Evolutionary conservation across 2,113 vertebrate species (phyloP), one percentile per base, ranked within the genome.

Genomic region (Xenotilapia leptura): DNA sequence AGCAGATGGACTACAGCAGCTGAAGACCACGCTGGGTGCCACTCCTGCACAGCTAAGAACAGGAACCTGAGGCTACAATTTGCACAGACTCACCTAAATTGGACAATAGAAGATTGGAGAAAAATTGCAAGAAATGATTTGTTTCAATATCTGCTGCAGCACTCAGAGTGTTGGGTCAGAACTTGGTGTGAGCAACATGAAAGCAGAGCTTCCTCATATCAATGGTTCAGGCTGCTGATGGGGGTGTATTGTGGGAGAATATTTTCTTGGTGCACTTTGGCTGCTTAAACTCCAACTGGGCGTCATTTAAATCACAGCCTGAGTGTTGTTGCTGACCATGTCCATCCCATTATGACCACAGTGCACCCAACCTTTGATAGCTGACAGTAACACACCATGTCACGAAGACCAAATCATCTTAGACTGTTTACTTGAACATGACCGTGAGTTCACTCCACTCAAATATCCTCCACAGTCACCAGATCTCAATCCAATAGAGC

Each of bases 121-220:
- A 60, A 33, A 33, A 33, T 19, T 3, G 3, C 28, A 33, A 33
- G 14, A 33, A 19, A 31, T 62, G 0, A 62, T 62, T 33, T 0
- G 15, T 62, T 33, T 60, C 5, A 33, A 0, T 60, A 33, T 60
- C 0, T 60, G 58, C 15, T 19, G 28, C 56, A 33, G 8, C 56
- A 2, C 28, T 60, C 56, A 33, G 56, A 31, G 26, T 31, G 15
- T 33, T 33, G 28, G 58, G 58, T 60, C 58, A 33, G 28, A 60
- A 33, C 28, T 60, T 33, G 28, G 15, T 60, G 15, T 60, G 28
- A 60, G 5, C 58, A 60, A 19, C 5, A 33, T 60, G 58, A 33
- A 60, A 60, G 58, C 28, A 33, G 26, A 60, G 28, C 26, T 19
- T 17, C 56, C 56, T 33, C 28, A 10, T 17, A 31, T 60, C 56